phyloP scores from a whole-genome alignment of 2,888 invertebrate genomes.

The Noctua pronuba region DNA sequence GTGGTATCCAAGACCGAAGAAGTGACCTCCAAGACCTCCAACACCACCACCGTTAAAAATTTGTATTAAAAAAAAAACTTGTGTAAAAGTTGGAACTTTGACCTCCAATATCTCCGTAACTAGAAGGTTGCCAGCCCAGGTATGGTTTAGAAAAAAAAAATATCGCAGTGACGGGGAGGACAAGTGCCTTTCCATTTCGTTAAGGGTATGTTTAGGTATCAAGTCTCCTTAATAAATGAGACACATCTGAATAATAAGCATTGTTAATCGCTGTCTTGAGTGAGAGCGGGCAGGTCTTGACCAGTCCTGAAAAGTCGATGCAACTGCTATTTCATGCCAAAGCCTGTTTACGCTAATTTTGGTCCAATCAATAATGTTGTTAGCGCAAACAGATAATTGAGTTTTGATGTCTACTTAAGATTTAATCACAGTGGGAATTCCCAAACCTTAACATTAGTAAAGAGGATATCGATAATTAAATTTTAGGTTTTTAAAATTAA shows the following conservation, averaged over 20 bases:
- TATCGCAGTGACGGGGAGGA: too few relatives aligned
- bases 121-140: too few relatives aligned
- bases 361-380: background rate
- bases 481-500: background rate
- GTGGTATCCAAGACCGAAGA: too few relatives aligned
- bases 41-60: too few relatives aligned
- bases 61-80: too few relatives aligned
- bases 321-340: background rate
- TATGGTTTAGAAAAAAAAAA: too few relatives aligned
- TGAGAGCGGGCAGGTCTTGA: background rate
- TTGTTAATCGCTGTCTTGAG: too few relatives aligned
- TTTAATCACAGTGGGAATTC: slow-evolving; percentile 20
- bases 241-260: background rate
- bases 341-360: background rate
- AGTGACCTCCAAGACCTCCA: too few relatives aligned
- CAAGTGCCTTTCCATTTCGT: too few relatives aligned
- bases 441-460: slow-evolving; percentile 1
- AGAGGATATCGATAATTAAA: slow-evolving; percentile 5
- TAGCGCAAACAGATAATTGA: slow-evolving; percentile 14
- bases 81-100: too few relatives aligned
- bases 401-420: slow-evolving; percentile 27
- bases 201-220: background rate
- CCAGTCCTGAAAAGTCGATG: background rate
- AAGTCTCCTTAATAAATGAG: background rate
- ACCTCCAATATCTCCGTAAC: too few relatives aligned